A percentile compares a stretch with the other conserved stretches of the same genome.
Conservation (phyloP, 2,113 vertebrate species). For the Scalopus aquaticus region DNA sequence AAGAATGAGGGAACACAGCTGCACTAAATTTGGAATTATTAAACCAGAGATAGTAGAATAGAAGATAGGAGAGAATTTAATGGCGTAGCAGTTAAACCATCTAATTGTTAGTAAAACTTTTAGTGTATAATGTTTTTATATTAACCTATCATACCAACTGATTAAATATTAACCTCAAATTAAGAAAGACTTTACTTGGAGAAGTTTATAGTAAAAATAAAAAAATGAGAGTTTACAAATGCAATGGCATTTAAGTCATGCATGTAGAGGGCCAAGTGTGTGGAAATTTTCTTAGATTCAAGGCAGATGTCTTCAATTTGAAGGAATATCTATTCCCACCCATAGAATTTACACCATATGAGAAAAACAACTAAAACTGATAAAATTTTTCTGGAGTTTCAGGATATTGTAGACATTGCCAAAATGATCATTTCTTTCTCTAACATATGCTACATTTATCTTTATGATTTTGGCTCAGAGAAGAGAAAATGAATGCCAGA, state of each 20-base stretch:
- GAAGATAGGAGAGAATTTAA: neutral
- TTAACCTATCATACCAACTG: neutral
- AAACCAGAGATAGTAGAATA: neutral
- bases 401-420: neutral
- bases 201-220: neutral
- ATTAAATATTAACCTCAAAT: slow-evolving; percentile 4
- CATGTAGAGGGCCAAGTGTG: neutral
- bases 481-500: neutral
- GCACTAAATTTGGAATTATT: neutral
- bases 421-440: slow-evolving; percentile 37
- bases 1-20: neutral
- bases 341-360: neutral
- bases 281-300: neutral
- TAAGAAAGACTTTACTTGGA: neutral
- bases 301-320: neutral
- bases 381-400: neutral
- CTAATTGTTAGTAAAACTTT: neutral
- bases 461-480: slow-evolving; percentile 45
- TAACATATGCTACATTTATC: slow-evolving; percentile 32
- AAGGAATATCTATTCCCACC: neutral
- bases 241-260: neutral
- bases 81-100: neutral
- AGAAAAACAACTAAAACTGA: slow-evolving; percentile 24
- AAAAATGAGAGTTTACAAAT: neutral
- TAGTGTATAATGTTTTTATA: neutral